phyloP scores from a whole-genome alignment of 2,113 vertebrate genomes.

The Todiramphus saurophagus region DNA sequence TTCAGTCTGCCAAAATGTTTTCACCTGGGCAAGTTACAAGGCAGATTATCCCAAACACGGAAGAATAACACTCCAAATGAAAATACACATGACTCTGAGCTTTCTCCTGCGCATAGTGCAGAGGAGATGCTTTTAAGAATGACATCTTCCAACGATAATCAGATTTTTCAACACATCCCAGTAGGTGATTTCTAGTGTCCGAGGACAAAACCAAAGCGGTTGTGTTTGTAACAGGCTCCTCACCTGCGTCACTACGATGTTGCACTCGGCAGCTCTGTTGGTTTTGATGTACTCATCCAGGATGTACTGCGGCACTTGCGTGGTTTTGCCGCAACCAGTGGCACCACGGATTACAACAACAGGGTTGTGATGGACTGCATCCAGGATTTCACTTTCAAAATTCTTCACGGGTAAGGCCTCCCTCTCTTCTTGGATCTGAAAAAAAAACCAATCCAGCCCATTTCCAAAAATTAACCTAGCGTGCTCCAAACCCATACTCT shows the following conservation, averaged over 20 bases:
- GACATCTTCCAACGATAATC: neutral
- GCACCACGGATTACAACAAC: conserved; percentile 94
- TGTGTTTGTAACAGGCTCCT: neutral
- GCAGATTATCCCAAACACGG: neutral
- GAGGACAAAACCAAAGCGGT: neutral
- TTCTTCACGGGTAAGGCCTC: conserved; percentile 87
- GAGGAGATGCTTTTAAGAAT: neutral
- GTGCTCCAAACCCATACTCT: neutral
- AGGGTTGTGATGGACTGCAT: conserved; percentile 74
- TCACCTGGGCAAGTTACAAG: neutral
- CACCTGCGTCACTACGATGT: conserved; percentile 97
- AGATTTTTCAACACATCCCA: neutral
- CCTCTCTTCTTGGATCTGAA: conserved; percentile 83
- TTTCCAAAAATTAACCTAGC: neutral
- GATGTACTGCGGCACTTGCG: conserved; percentile 96
- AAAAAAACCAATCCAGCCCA: neutral
- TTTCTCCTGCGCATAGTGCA: neutral
- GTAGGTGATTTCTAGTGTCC: neutral
- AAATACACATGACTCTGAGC: neutral
- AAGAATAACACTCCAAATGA: neutral
- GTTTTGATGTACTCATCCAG: conserved; percentile 85
- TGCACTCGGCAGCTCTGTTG: conserved; percentile 85
- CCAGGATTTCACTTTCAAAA: conserved; percentile 88
- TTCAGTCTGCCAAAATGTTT: neutral
- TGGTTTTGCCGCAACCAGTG: conserved; percentile 97